These are phyloP conservation scores for Ectropis grisescens DNA, from an alignment of 1,140 invertebrate species.

Conservation along the genomic window DNA sequence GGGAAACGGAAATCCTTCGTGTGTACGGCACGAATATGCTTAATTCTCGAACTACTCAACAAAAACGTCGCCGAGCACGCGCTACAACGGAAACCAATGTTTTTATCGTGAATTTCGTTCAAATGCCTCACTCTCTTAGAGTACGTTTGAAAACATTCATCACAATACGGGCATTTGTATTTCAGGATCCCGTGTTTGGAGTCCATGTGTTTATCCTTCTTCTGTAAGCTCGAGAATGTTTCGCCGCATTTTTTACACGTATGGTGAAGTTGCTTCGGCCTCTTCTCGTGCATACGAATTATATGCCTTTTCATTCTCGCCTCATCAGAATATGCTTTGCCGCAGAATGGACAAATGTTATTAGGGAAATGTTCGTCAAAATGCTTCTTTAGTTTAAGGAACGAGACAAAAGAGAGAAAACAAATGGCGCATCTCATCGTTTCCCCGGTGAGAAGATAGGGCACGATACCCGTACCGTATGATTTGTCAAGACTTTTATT, in stretches of 20 bases:
- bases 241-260: constrained; percentile 33
- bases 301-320: constrained; percentile 42
- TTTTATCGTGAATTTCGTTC: too few species aligned
- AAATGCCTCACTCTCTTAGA: too few species aligned
- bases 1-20: too few species aligned
- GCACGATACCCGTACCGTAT: constrained; percentile 37
- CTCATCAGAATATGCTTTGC: constrained; percentile 43
- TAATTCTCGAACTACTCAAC: too few species aligned
- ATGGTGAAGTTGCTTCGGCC: constrained; percentile 30
- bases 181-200: too few species aligned
- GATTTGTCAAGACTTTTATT: constrained; percentile 31
- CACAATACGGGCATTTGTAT: too few species aligned
- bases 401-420: constrained; percentile 33
- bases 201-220: too few species aligned
- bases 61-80: too few species aligned
- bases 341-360: constrained; percentile 54
- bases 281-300: constrained; percentile 8
- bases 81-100: too few species aligned
- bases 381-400: constrained; percentile 48
- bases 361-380: constrained; percentile 57
- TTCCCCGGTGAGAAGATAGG: constrained; percentile 26
- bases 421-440: constrained; percentile 41
- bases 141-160: too few species aligned
- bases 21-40: too few species aligned
- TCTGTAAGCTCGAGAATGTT: too few species aligned